Evolutionary conservation across 2,797 vertebrate species (phyloP).

Genomic region (Percopsis omiscomaycus): DNA sequence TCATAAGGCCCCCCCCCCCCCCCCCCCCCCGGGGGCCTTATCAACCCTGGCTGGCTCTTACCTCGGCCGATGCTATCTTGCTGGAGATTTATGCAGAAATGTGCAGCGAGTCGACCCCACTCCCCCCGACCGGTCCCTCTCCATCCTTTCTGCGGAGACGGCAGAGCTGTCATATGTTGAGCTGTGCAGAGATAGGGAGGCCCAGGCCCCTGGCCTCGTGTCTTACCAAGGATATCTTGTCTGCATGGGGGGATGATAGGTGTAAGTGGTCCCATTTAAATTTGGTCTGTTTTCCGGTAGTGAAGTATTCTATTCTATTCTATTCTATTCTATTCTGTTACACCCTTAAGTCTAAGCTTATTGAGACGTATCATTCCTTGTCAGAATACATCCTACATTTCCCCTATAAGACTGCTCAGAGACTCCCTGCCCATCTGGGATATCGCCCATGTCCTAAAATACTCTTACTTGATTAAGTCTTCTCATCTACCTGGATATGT

Average conservation of each 20-base stretch:
- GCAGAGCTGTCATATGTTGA: constrained; percentile 72
- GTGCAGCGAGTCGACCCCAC: constrained; percentile 69
- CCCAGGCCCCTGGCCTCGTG: constrained; percentile 67
- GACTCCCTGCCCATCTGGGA: constrained; percentile 65
- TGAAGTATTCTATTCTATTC: constrained; percentile 20
- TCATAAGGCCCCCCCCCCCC: constrained; percentile 73
- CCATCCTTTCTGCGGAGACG: constrained; percentile 73
- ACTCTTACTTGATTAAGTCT: constrained; percentile 72
- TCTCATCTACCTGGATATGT: constrained; percentile 71
- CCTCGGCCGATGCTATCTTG: constrained; percentile 73
- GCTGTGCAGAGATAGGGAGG: constrained; percentile 70
- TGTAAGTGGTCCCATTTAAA: constrained; percentile 25
- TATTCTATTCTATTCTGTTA: constrained; percentile 2
- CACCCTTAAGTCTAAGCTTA: constrained; percentile 45
- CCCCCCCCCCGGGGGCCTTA: constrained; percentile 72
- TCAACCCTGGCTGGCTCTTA: constrained; percentile 69
- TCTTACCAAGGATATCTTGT: constrained; percentile 65
- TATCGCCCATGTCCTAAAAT: constrained; percentile 69
- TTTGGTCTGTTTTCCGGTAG: constrained; percentile 2
- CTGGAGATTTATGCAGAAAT: constrained; percentile 77
- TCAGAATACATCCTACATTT: constrained; percentile 63
- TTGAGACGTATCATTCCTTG: constrained; percentile 67
- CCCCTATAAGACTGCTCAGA: constrained; percentile 65
- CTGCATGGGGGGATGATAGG: constrained; percentile 53
- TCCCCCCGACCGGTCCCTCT: constrained; percentile 51